Percentiles rank a stretch among this genome's conserved stretches.
These are phyloP conservation scores for Noctua janthina DNA, from an alignment of 2,888 invertebrate species.

Conservation along the genomic window DNA sequence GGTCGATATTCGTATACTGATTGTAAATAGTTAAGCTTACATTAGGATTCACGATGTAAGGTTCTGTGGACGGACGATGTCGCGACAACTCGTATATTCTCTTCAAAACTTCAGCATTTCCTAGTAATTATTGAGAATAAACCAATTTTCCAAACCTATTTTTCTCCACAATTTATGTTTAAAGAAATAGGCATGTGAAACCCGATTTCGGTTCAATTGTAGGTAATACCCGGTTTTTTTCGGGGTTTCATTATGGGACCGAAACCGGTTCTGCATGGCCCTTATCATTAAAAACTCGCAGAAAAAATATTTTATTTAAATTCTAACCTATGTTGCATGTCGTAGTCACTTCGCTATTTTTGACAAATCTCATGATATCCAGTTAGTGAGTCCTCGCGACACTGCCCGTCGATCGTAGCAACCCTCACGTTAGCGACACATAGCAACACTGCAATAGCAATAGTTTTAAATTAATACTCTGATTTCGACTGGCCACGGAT, in stretches of 20 bases:
- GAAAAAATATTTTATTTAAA: not conserved
- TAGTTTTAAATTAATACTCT: slow-evolving; percentile 73
- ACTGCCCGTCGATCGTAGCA: slow-evolving; percentile 76
- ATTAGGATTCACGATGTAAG: slow-evolving; percentile 78
- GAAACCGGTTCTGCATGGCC: too few relatives aligned
- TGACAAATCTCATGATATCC: not conserved
- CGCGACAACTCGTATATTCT: slow-evolving; percentile 45
- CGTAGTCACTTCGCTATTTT: slow-evolving; percentile 15
- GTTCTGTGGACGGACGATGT: slow-evolving; percentile 68
- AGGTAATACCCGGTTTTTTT: too few relatives aligned
- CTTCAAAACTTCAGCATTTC: not conserved
- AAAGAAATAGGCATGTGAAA: too few relatives aligned
- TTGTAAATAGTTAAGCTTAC: slow-evolving; percentile 89
- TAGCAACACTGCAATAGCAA: slow-evolving; percentile 84
- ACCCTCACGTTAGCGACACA: slow-evolving; percentile 65
- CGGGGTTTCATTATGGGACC: too few relatives aligned
- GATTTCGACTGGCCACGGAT: slow-evolving; percentile 63
- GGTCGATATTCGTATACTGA: slow-evolving; percentile 88
- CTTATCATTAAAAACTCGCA: too few relatives aligned
- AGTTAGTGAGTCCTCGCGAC: slow-evolving; percentile 47
- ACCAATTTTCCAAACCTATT: not conserved
- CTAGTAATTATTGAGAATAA: not conserved
- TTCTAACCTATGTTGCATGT: not conserved
- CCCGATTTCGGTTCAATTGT: too few relatives aligned
- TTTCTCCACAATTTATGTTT: not conserved